Base-by-base conservation (phyloP, 2,797 vertebrate genomes). In the Chanos chanos region DNA sequence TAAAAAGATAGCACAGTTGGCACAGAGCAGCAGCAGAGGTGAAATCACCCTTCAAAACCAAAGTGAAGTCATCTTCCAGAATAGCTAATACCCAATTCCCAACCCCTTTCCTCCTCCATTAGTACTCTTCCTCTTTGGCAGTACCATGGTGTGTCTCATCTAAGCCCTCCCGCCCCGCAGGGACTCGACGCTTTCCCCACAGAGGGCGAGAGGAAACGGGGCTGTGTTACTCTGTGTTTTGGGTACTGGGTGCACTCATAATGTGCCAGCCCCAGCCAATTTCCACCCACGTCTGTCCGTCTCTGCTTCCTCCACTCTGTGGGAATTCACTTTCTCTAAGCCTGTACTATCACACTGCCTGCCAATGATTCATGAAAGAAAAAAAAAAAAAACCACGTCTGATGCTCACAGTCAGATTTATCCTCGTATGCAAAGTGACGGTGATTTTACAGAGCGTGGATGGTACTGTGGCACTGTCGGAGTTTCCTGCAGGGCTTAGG, bases 311-410 rank as follows among this genome's bases (percentile, higher is more conserved):
- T 39, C 41, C 56, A 62, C 13, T 33, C 39, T 60, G 56, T 48
- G 60, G 53, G 56, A 60, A 60, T 60, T 60, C 31, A 66, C 66
- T 66, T 53, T 56, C 33, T 66, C 39, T 45, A 31, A 66, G 47
- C 40, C 47, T 55, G 58, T 36, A 57, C 27, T 40, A 47, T 43
- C 47, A 55, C 43, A 25, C 33, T 37, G 66, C 24, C 48, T 33
- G 66, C 66, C 48, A 48, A 66, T 66, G 64, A 66, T 66, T 66
- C 64, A 66, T 66, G 56, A 54, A 56, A 53, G 39, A 47, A 52
- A 37, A n/a, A n/a, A n/a, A n/a, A n/a, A n/a, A n/a, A n/a, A n/a
- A n/a, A n/a, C n/a, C n/a, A n/a, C n/a, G n/a, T n/a, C n/a, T 56
- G 43, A 43, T 58, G 47, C 48, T 65, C 4, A 6, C 55, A 60